phyloP scores from a whole-genome alignment of 2,113 vertebrate species.

The Hippolais icterina region DNA sequence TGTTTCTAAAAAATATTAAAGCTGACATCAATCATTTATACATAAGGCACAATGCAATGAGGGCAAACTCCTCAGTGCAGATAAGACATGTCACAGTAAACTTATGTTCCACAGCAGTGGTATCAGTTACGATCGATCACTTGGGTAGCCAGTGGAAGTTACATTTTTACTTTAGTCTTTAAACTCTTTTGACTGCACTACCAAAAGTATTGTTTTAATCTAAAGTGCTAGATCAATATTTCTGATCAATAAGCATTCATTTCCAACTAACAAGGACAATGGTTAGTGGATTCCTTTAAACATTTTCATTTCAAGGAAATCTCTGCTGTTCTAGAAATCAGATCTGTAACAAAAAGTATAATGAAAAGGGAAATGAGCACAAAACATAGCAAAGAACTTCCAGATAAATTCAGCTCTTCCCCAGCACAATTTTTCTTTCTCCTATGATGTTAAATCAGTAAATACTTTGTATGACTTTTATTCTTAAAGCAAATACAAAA shows the following conservation, averaged over 20 bases:
- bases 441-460: background rate
- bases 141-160: constrained; percentile 77
- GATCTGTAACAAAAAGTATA: constrained; percentile 49
- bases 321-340: constrained; percentile 58
- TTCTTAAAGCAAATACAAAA: background rate
- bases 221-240: constrained; percentile 78
- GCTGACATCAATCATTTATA: constrained; percentile 75
- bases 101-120: constrained; percentile 78
- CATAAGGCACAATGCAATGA: constrained; percentile 75
- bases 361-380: constrained; percentile 20
- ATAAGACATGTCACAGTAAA: constrained; percentile 82
- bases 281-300: constrained; percentile 69
- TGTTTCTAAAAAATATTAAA: constrained; percentile 74
- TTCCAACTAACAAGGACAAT: constrained; percentile 77
- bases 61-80: constrained; percentile 77
- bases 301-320: constrained; percentile 68
- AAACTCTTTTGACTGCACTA: constrained; percentile 77
- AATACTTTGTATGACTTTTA: background rate
- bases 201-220: constrained; percentile 81
- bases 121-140: constrained; percentile 84
- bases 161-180: constrained; percentile 80
- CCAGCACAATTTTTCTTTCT: background rate
- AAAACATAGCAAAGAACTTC: constrained; percentile 1
- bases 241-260: constrained; percentile 81
- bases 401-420: background rate